Conservation (phyloP, 2,797 vertebrate genomes). For the Sebastes kiyomatsui region DNA sequence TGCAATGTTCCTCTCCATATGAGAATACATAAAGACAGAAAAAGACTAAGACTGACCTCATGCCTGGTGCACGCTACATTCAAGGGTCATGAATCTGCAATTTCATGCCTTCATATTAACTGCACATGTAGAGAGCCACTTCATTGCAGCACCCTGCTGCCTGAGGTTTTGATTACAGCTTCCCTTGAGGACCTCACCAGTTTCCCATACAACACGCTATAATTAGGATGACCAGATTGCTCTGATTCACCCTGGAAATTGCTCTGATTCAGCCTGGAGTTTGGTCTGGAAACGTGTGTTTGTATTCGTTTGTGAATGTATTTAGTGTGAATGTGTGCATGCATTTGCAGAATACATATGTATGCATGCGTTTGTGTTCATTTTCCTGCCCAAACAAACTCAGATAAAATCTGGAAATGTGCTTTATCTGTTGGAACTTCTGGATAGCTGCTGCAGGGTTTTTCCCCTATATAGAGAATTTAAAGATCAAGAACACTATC, state of each 20-base stretch:
- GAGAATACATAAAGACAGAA: background rate
- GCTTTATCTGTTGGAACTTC: background rate
- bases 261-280: slow-evolving; percentile 25
- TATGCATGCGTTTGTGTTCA: background rate
- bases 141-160: slow-evolving; percentile 33
- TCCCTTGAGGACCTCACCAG: slow-evolving; percentile 38
- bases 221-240: slow-evolving; percentile 67
- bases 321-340: background rate
- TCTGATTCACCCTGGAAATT: slow-evolving; percentile 38
- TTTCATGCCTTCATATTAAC: slow-evolving; percentile 53
- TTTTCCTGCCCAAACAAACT: background rate
- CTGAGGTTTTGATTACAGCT: slow-evolving; percentile 60
- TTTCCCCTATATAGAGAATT: background rate
- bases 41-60: slow-evolving; percentile 20
- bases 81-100: slow-evolving; percentile 56
- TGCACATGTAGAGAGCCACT: slow-evolving; percentile 48
- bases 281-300: background rate
- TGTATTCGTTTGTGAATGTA: slow-evolving; percentile 4
- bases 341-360: background rate
- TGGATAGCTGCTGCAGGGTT: background rate
- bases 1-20: background rate
- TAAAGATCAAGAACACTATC: background rate
- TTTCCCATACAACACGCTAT: slow-evolving; percentile 31
- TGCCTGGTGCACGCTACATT: slow-evolving; percentile 22
- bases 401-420: background rate